These are phyloP conservation scores for Ormyrus pomaceus DNA, from an alignment of 2,888 invertebrate species.

Conservation along the genomic window DNA sequence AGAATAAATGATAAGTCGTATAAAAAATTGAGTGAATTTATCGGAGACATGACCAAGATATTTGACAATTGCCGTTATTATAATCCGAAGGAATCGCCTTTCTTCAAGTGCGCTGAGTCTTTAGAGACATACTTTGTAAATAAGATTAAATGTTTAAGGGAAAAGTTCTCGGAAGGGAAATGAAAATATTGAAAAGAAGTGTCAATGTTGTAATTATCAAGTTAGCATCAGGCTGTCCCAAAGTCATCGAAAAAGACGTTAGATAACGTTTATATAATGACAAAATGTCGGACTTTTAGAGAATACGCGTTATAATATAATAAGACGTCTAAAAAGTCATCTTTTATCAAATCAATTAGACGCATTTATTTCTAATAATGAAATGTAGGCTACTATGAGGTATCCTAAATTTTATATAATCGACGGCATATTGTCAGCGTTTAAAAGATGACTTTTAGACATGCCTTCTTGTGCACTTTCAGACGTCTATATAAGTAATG, in stretches of 20 bases:
- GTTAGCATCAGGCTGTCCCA: constrained; percentile 48
- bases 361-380: constrained; percentile 39
- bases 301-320: constrained; percentile 45
- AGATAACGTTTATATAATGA: constrained; percentile 52
- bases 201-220: constrained; percentile 57
- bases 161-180: constrained; percentile 84
- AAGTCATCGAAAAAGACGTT: constrained; percentile 48
- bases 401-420: constrained; percentile 48
- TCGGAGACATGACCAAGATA: constrained; percentile 98
- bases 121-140: constrained; percentile 97
- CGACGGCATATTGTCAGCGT: constrained; percentile 28
- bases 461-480: constrained; percentile 54
- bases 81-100: constrained; percentile 96
- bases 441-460: constrained; percentile 55
- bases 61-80: constrained; percentile 99
- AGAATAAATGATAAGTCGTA: constrained; percentile 90
- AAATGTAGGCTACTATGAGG: constrained; percentile 20
- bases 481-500: constrained; percentile 54
- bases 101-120: constrained; percentile 96
- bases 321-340: constrained; percentile 54
- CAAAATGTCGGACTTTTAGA: constrained; percentile 47
- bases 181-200: constrained; percentile 60
- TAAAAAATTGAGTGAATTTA: constrained; percentile 93
- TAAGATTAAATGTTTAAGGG: constrained; percentile 92
- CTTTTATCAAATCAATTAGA: constrained; percentile 45